Evolutionary conservation across 2,888 invertebrate species (phyloP), one percentile per base, ranked within the genome.

Genomic region (Crocallis elinguaria): DNA sequence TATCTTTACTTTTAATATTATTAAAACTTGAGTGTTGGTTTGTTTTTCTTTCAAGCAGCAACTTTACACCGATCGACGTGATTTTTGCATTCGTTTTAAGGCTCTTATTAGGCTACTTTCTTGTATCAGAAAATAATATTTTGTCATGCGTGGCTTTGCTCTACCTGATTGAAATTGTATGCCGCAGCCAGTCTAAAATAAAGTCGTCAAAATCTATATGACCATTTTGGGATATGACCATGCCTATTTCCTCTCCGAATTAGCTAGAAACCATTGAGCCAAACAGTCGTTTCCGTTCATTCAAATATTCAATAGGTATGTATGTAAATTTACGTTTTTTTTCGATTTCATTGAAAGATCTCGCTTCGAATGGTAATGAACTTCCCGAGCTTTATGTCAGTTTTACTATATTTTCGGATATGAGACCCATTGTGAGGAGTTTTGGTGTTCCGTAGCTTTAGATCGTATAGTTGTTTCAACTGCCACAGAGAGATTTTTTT

Each of bases 221-320:
- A 43, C 59, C 45, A 51, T 50, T 64, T 66, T 66, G 60, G 62
- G 64, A 67, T 62, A 69, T 62, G 51, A 35, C 50, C 49, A 61
- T 66, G 59, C 71, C 68, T 67, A 45, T 36, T 45, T 45, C 50
- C 57, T 62, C 68, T 75, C 75, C 71, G 66, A 52, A 66, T 64
- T 70, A 69, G 66, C 69, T 64, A 74, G 76, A 82, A 84, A 77
- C 77, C 79, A 82, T 85, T 82, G 83, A 80, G 73, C 72, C 67
- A 72, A 75, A 81, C 77, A 77, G 77, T 75, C 76, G 73, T 81
- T 82, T 89, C 89, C 88, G 86, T 71, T 77, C 85, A 84, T 87
- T 87, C 75, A 81, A 73, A 78, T 76, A 73, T 78, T 75, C 76
- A 57, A 57, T 60, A 49, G 48, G 49, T 50, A 49, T 72, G n/a